Conservation (phyloP, 2,888 invertebrate genomes). For the Eudasyphora cyanicolor region DNA sequence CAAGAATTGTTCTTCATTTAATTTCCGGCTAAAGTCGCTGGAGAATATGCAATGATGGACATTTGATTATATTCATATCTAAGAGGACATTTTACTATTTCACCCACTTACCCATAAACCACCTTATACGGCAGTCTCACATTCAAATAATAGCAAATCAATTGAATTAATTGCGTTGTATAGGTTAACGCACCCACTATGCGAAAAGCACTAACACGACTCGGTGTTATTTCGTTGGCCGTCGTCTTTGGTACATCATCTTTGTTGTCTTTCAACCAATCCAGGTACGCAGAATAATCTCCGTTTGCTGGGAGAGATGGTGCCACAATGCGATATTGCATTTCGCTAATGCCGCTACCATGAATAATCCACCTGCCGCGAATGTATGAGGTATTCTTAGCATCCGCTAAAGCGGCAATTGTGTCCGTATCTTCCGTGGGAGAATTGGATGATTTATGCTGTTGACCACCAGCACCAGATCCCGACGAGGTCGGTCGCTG, state of each 20-base stretch:
- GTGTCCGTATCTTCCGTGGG: conserved; percentile 76
- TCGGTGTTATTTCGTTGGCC: conserved; percentile 82
- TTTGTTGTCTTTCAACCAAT: conserved; percentile 85
- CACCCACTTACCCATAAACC: conserved; percentile 82
- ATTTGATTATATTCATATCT: too few species aligned
- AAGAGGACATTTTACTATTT: background rate
- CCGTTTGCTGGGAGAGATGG: conserved; percentile 91
- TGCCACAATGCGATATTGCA: conserved; percentile 89
- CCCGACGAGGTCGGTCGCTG: conserved; percentile 67
- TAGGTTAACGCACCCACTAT: conserved; percentile 91
- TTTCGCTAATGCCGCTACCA: conserved; percentile 84
- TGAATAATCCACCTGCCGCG: conserved; percentile 87
- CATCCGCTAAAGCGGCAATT: conserved; percentile 84
- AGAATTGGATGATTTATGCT: conserved; percentile 38
- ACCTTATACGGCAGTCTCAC: conserved; percentile 89
- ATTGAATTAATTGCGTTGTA: conserved; percentile 90
- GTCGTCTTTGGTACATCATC: conserved; percentile 78
- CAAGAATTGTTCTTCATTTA: conserved; percentile 87
- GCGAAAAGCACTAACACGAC: conserved; percentile 86
- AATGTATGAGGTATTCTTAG: conserved; percentile 89
- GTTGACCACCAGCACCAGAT: background rate
- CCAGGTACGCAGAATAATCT: conserved; percentile 89
- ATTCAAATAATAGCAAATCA: conserved; percentile 91
- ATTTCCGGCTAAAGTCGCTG: conserved; percentile 90
- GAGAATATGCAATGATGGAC: conserved; percentile 1